These are phyloP conservation scores for Chelonia mydas DNA, from an alignment of 2,797 vertebrate species.

Conservation along the genomic window DNA sequence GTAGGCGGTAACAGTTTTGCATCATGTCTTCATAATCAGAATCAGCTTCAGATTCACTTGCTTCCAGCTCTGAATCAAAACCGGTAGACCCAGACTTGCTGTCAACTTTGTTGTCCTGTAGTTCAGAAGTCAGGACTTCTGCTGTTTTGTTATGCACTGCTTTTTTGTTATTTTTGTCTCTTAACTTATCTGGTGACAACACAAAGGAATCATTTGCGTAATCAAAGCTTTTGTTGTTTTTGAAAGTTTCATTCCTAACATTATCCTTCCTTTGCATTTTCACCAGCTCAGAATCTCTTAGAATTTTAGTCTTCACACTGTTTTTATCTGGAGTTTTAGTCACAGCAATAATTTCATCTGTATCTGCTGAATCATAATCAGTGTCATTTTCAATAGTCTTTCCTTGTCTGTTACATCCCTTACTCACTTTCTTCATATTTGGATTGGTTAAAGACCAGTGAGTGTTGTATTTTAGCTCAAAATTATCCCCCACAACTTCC, in stretches of 20 bases:
- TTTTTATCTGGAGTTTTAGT: slow-evolving; percentile 72
- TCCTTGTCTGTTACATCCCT: background rate
- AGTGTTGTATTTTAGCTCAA: slow-evolving; percentile 76
- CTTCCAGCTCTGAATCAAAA: slow-evolving; percentile 44
- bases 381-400: slow-evolving; percentile 59
- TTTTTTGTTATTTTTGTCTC: background rate
- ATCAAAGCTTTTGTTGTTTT: background rate
- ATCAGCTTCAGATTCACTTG: slow-evolving; percentile 74
- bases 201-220: slow-evolving; percentile 3
- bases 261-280: background rate
- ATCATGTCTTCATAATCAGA: slow-evolving; percentile 89
- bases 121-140: background rate
- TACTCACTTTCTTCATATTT: slow-evolving; percentile 5
- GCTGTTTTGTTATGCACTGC: background rate
- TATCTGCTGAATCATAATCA: slow-evolving; percentile 89
- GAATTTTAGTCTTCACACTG: background rate
- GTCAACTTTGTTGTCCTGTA: background rate
- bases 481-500: slow-evolving; percentile 89
- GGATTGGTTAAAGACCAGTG: slow-evolving; percentile 49
- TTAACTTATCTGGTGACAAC: background rate
- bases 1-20: slow-evolving; percentile 83
- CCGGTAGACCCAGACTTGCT: background rate
- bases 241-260: background rate
- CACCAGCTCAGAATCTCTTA: background rate
- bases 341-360: slow-evolving; percentile 89